A percentile compares a stretch with the other conserved stretches of the same genome.
phyloP scores from a whole-genome alignment of 1,140 invertebrate genomes.

The Caenorhabditis brenneri region DNA sequence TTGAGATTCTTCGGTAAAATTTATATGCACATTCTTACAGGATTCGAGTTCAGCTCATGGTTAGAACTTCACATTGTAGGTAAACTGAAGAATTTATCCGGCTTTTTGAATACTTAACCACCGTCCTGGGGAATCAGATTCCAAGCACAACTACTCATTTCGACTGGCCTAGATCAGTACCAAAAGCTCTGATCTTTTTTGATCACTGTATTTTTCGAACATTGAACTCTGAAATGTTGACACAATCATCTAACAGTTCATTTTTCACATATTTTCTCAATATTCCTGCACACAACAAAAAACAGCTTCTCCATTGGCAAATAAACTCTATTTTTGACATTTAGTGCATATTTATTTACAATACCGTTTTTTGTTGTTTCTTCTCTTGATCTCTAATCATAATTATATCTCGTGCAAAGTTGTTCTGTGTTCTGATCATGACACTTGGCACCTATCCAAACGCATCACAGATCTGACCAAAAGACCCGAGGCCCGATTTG shows the following conservation, averaged over 20 bases:
- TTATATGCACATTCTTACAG: too few relatives aligned
- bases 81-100: too few relatives aligned
- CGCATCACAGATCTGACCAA: conserved; percentile 26
- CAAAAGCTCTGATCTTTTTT: background rate
- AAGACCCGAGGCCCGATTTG: background rate
- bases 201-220: too few relatives aligned
- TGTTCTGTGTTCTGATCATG: conserved; percentile 26
- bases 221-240: background rate
- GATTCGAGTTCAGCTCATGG: too few relatives aligned
- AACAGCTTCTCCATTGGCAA: background rate
- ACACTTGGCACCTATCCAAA: conserved; percentile 24
- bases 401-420: background rate
- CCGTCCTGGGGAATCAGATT: background rate
- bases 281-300: background rate
- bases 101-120: too few relatives aligned
- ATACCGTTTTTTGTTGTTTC: background rate
- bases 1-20: too few relatives aligned
- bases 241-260: background rate
- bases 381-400: conserved; percentile 31
- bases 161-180: background rate
- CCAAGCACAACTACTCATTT: background rate
- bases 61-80: too few relatives aligned
- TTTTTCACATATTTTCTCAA: background rate
- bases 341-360: conserved; percentile 26
- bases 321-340: background rate